Percentiles rank a stretch among this genome's conserved stretches.
phyloP scores from a whole-genome alignment of 2,113 vertebrate genomes.

The Corydoras sp. region DNA sequence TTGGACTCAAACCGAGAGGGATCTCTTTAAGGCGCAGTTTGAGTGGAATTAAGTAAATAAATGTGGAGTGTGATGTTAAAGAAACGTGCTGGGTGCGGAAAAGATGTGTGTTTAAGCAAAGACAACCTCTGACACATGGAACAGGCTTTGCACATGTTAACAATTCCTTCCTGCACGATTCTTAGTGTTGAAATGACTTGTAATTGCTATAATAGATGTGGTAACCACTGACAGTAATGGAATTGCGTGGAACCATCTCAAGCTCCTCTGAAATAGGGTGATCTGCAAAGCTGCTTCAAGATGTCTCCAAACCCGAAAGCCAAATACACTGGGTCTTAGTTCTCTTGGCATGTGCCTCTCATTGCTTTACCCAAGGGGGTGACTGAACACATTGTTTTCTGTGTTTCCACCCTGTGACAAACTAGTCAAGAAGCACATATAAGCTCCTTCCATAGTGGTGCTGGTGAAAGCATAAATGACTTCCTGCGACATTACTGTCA shows the following conservation, averaged over 20 bases:
- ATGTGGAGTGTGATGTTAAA: conserved; percentile 56
- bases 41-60: conserved; percentile 74
- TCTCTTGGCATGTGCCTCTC: not conserved
- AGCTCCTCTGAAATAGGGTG: conserved; percentile 58
- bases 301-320: conserved; percentile 45
- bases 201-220: conserved; percentile 70
- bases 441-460: conserved; percentile 64
- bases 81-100: conserved; percentile 52
- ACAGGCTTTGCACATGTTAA: conserved; percentile 66
- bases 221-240: conserved; percentile 69
- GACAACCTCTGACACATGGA: conserved; percentile 61
- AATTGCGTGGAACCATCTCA: conserved; percentile 59
- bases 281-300: conserved; percentile 61
- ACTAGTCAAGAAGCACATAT: conserved; percentile 58
- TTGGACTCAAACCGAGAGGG: conserved; percentile 69
- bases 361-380: conserved; percentile 19
- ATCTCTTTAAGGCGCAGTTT: conserved; percentile 71
- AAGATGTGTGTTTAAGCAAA: conserved; percentile 63
- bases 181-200: conserved; percentile 62
- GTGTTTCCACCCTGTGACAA: conserved; percentile 5
- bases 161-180: conserved; percentile 65
- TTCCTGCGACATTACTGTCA: conserved; percentile 75
- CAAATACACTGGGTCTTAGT: conserved; percentile 4
- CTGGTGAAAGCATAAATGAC: conserved; percentile 69
- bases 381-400: conserved; percentile 36